A percentile compares a stretch with the other conserved stretches of the same genome.
Evolutionary conservation across 35 echinoderm and acorn worm species (phyloP).

Genomic region (Strongylocentrotus purpuratus): DNA sequence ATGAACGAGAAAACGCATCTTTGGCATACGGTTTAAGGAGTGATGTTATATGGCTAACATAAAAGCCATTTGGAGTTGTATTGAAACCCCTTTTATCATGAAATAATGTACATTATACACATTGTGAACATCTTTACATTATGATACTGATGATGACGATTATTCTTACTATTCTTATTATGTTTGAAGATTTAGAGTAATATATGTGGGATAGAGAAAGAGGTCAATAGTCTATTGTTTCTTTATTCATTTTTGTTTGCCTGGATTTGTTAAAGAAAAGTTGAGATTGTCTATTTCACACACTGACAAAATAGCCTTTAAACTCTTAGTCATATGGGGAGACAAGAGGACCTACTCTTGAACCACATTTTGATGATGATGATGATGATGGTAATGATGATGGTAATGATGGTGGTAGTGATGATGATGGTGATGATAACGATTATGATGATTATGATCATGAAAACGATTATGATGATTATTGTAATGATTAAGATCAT

Average conservation of each 20-base stretch:
- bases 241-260: background rate
- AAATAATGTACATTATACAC: slow-evolving; percentile 34
- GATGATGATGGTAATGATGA: background rate
- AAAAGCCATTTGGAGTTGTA: background rate
- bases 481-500: background rate
- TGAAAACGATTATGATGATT: background rate
- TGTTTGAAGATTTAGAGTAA: slow-evolving; percentile 46
- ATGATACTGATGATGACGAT: background rate
- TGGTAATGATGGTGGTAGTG: background rate
- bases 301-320: no score
- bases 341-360: no score
- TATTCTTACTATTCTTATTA: background rate
- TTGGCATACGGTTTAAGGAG: background rate
- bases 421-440: background rate
- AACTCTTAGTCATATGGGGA: no score
- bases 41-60: background rate
- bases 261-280: background rate
- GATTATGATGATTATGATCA: background rate
- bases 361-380: background rate
- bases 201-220: slow-evolving; percentile 43
- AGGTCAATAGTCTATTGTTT: background rate
- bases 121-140: slow-evolving; percentile 12
- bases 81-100: background rate
- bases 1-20: background rate
- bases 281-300: no score